Evolutionary conservation across 1,140 invertebrate species (phyloP).

Genomic region (Caerostris darwini): DNA sequence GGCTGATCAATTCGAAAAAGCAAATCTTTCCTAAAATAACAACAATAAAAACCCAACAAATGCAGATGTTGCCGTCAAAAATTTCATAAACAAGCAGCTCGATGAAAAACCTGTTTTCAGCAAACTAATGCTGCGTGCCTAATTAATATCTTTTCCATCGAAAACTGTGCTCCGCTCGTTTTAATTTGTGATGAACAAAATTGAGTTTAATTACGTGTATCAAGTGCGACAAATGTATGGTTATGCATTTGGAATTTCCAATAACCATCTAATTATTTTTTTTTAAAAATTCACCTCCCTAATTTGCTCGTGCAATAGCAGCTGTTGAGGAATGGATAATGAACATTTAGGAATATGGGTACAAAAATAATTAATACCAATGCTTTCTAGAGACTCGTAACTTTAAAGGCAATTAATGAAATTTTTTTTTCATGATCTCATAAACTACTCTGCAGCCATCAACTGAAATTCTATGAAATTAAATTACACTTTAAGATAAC

Average conservation of each 20-base stretch:
- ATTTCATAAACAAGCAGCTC: too few species aligned
- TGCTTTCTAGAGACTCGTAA: conserved; percentile 45
- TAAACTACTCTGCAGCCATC: not conserved
- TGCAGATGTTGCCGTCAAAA: too few species aligned
- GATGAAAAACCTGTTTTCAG: too few species aligned
- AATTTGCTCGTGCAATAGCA: not conserved
- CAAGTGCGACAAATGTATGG: conserved; percentile 6
- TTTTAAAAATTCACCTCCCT: not conserved
- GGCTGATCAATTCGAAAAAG: too few species aligned
- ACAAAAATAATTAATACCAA: conserved; percentile 56
- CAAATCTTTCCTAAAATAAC: too few species aligned
- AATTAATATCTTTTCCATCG: too few species aligned
- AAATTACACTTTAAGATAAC: conserved; percentile 45
- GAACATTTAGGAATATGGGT: conserved; percentile 40
- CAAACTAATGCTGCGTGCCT: too few species aligned
- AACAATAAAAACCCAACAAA: too few species aligned
- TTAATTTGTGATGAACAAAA: conserved; percentile 30
- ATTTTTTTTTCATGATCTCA: not conserved
- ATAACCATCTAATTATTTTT: conserved; percentile 3
- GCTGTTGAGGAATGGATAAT: conserved; percentile 9
- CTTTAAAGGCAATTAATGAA: conserved; percentile 29
- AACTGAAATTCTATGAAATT: conserved; percentile 62
- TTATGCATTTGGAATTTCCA: not conserved
- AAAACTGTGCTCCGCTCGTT: not conserved
- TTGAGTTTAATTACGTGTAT: conserved; percentile 17